Evolutionary conservation across 1,140 invertebrate genomes (phyloP).

Genomic region (Psix sp.): DNA sequence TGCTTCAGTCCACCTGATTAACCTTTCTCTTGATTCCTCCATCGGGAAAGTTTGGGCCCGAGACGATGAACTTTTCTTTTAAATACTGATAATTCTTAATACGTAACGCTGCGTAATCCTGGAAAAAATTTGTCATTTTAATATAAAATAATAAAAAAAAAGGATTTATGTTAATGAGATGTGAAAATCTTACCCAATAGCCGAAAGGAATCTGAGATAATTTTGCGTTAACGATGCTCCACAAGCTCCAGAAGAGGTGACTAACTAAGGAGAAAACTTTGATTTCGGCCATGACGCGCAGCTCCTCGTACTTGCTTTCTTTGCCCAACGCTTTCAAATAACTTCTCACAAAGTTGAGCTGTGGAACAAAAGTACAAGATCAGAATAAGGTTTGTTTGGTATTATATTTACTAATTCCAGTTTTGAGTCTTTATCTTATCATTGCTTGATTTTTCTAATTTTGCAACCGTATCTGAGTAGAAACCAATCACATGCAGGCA

Average conservation of each 20-base stretch:
- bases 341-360: constrained; percentile 81
- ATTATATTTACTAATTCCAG: constrained; percentile 15
- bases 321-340: constrained; percentile 77
- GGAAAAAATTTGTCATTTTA: constrained; percentile 45
- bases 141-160: background rate
- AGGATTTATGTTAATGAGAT: constrained; percentile 5
- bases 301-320: constrained; percentile 73
- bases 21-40: constrained; percentile 65
- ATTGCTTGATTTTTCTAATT: constrained; percentile 10
- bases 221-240: constrained; percentile 92
- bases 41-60: constrained; percentile 58
- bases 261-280: constrained; percentile 89
- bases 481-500: too few species aligned
- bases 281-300: constrained; percentile 85
- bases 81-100: constrained; percentile 79
- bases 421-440: too few species aligned
- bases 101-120: constrained; percentile 80
- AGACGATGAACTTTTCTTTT: constrained; percentile 78
- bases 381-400: constrained; percentile 7
- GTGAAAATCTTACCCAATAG: constrained; percentile 88
- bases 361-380: constrained; percentile 56
- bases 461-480: too few species aligned
- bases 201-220: constrained; percentile 95
- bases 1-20: constrained; percentile 32
- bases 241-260: constrained; percentile 95